These are phyloP conservation scores for Agrochola macilenta DNA, from an alignment of 2,888 invertebrate species.

Conservation along the genomic window DNA sequence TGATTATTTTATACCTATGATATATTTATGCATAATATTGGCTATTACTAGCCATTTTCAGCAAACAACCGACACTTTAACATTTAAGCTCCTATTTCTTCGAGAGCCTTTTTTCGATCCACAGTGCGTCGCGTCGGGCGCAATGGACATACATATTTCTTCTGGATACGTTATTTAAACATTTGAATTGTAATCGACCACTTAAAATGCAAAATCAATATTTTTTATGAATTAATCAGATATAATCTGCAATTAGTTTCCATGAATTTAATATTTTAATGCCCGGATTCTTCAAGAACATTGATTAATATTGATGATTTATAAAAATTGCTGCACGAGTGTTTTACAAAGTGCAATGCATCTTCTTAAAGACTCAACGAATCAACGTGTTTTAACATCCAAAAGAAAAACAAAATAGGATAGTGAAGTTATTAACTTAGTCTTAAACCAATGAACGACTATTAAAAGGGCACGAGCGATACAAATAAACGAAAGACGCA, in stretches of 20 bases:
- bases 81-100: no score
- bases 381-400: not conserved
- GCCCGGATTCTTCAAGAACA: conserved; percentile 2
- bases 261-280: conserved; percentile 20
- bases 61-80: no score
- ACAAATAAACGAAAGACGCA: conserved; percentile 41
- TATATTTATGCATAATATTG: no score
- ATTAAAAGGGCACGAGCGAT: conserved; percentile 36
- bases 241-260: conserved; percentile 9
- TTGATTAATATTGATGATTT: conserved; percentile 11
- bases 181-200: conserved; percentile 37
- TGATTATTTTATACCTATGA: no score
- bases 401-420: not conserved
- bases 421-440: conserved; percentile 32
- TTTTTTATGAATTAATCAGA: conserved; percentile 27
- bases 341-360: not conserved
- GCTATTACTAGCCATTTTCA: no score
- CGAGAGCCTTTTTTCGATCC: no score
- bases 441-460: conserved; percentile 37
- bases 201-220: conserved; percentile 40
- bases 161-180: conserved; percentile 33
- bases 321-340: not conserved
- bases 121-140: not conserved
- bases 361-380: conserved; percentile 1
- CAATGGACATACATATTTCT: conserved; percentile 32